These are phyloP conservation scores for Hemistola chrysoprasaria DNA, from an alignment of 2,888 invertebrate genomes.

Conservation along the genomic window DNA sequence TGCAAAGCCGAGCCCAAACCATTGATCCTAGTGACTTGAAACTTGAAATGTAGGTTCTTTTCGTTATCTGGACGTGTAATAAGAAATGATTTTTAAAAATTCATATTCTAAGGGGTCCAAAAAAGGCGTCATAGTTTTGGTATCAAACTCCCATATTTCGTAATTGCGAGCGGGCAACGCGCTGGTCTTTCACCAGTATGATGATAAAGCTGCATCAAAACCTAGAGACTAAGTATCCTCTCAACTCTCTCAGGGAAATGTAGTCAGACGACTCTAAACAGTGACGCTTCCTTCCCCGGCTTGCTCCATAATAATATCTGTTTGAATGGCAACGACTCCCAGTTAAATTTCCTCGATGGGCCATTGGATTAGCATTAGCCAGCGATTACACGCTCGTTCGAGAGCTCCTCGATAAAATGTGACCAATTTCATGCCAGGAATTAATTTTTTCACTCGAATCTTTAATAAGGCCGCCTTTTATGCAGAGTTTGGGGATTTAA, in stretches of 20 bases:
- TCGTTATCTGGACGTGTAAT: too few relatives aligned
- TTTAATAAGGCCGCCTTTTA: constrained; percentile 21
- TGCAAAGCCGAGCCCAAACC: too few relatives aligned
- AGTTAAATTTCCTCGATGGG: constrained; percentile 63
- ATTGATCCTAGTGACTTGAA: too few relatives aligned
- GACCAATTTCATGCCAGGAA: constrained; percentile 31
- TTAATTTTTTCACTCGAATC: constrained; percentile 29
- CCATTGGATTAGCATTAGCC: constrained; percentile 72
- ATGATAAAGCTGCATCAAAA: too few relatives aligned
- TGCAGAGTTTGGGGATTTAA: constrained; percentile 3
- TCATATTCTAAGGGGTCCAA: too few relatives aligned
- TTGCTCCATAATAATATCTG: constrained; percentile 16
- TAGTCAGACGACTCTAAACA: not conserved
- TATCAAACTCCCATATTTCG: too few relatives aligned
- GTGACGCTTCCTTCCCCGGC: not conserved
- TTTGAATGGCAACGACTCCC: constrained; percentile 37
- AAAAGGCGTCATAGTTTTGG: too few relatives aligned
- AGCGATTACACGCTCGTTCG: constrained; percentile 56
- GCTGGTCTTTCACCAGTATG: too few relatives aligned
- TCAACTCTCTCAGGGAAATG: not conserved
- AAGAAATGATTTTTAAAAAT: too few relatives aligned
- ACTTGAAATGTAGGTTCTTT: too few relatives aligned
- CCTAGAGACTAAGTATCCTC: too few relatives aligned
- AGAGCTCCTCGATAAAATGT: constrained; percentile 54
- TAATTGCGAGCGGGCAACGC: too few relatives aligned